Conservation (phyloP, 2,888 invertebrate species). For the Troglohyphantes excavatus region DNA sequence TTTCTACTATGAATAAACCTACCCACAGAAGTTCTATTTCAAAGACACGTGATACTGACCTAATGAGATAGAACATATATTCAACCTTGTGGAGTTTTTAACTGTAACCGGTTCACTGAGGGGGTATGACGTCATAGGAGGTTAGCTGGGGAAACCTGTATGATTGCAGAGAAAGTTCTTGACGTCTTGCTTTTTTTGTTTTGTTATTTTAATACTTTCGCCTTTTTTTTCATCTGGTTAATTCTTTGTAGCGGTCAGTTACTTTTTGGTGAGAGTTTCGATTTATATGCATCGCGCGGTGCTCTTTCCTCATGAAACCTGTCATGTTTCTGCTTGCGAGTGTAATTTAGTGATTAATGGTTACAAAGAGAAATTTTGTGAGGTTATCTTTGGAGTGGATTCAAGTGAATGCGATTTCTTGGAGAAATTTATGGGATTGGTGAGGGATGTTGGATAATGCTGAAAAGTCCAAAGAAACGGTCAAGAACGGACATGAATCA, state of each 20-base stretch:
- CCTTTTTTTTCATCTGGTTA: neutral
- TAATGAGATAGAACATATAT: constrained; percentile 7
- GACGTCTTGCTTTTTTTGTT: neutral
- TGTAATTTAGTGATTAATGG: neutral
- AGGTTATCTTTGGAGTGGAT: neutral
- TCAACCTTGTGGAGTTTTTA: constrained; percentile 42
- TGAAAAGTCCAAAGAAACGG: no score
- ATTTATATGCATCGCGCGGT: neutral
- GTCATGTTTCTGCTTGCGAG: neutral
- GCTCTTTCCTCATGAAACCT: neutral
- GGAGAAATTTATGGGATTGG: neutral
- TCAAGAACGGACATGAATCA: no score
- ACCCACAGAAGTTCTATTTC: neutral
- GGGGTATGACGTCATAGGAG: constrained; percentile 11
- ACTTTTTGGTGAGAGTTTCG: neutral
- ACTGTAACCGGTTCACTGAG: constrained; percentile 23
- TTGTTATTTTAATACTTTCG: neutral
- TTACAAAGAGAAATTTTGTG: neutral
- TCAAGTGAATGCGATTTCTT: neutral
- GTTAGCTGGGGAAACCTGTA: constrained; percentile 14
- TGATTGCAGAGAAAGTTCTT: constrained; percentile 3
- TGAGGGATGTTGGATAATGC: no score
- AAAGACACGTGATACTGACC: constrained; percentile 18
- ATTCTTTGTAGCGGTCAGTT: neutral
- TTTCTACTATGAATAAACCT: neutral